These are phyloP conservation scores for Campylomormyrus numenius DNA, from an alignment of 2,113 vertebrate genomes.

Conservation along the genomic window DNA sequence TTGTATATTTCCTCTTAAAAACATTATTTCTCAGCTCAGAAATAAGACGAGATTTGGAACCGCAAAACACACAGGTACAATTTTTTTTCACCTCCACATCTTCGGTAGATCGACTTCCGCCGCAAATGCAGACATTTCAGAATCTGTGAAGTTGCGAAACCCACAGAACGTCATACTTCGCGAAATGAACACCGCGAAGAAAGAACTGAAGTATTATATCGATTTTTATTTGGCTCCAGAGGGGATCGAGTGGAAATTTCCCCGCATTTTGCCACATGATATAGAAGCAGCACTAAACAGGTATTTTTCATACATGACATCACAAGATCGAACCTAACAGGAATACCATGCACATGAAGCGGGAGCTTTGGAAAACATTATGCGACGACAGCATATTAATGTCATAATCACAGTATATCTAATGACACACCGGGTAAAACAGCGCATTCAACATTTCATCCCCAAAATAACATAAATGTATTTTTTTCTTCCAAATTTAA, in stretches of 20 bases:
- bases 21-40: neutral
- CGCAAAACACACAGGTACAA: neutral
- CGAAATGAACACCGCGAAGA: neutral
- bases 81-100: neutral
- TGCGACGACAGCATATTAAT: conserved; percentile 2
- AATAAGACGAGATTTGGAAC: neutral
- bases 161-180: neutral
- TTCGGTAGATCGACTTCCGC: neutral
- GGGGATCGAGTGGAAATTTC: neutral
- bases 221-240: conserved; percentile 21
- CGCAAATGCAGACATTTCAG: neutral
- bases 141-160: neutral
- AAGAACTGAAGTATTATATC: neutral
- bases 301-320: conserved; percentile 28
- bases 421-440: conserved; percentile 13
- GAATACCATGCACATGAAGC: conserved; percentile 29
- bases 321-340: conserved; percentile 20
- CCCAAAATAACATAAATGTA: neutral
- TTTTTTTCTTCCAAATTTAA: neutral
- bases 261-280: neutral
- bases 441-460: conserved; percentile 16
- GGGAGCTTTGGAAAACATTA: conserved; percentile 19
- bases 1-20: neutral
- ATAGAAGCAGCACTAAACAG: conserved; percentile 23
- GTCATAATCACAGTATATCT: conserved; percentile 14